These are phyloP conservation scores for Anthonomus grandis DNA, from an alignment of 1,140 invertebrate species.

Conservation along the genomic window DNA sequence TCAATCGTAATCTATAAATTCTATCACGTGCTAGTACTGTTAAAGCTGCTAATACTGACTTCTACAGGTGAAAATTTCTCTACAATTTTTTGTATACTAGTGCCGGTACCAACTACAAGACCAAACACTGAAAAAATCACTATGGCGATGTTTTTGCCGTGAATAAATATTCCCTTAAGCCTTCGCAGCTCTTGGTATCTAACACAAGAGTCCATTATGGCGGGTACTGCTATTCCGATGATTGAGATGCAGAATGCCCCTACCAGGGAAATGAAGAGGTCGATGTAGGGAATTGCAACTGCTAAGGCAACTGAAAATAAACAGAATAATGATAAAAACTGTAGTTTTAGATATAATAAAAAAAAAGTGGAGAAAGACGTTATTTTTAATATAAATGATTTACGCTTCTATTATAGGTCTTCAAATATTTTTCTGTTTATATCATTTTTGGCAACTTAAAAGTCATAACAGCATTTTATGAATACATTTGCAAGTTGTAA, in stretches of 20 bases:
- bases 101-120: slow-evolving; percentile 69
- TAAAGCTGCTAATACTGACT: neutral
- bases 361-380: neutral
- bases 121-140: slow-evolving; percentile 66
- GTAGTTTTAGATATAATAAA: neutral
- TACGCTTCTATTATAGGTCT: too few species aligned
- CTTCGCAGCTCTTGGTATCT: slow-evolving; percentile 54
- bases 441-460: too few species aligned
- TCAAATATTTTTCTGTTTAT: too few species aligned
- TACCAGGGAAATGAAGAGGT: slow-evolving; percentile 85
- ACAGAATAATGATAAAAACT: neutral
- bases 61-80: slow-evolving; percentile 25
- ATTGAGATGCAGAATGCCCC: slow-evolving; percentile 83
- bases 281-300: slow-evolving; percentile 74
- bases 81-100: slow-evolving; percentile 60
- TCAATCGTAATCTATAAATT: neutral
- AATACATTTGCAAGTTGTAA: too few species aligned
- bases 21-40: slow-evolving; percentile 13
- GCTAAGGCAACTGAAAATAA: slow-evolving; percentile 67
- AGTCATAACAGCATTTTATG: too few species aligned
- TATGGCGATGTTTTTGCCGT: slow-evolving; percentile 67
- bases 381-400: too few species aligned
- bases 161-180: slow-evolving; percentile 47
- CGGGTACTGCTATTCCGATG: slow-evolving; percentile 84
- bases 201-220: slow-evolving; percentile 69